Conservation (phyloP, 2,888 invertebrate genomes). For the Nymphalis urticae region DNA sequence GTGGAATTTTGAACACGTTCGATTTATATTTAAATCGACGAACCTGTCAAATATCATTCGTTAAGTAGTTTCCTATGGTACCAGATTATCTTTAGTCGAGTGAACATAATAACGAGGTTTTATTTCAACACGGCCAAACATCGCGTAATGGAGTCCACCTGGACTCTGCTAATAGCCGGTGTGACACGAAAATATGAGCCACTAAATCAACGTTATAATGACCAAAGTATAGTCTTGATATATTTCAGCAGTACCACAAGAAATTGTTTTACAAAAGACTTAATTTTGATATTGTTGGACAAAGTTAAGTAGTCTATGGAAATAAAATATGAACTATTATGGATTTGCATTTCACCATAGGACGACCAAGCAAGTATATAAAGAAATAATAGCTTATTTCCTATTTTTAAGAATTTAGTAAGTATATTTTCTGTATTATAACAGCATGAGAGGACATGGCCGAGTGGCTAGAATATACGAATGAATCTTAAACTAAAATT, state of each 20-base stretch:
- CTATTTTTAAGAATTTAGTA: too few relatives aligned
- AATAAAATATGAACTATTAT: too few relatives aligned
- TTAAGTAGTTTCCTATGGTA: not conserved
- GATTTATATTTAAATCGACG: not conserved
- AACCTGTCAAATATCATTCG: not conserved
- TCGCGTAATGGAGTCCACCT: conserved; percentile 21
- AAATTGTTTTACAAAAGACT: not conserved
- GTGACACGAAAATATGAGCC: conserved; percentile 23
- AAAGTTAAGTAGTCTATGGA: too few relatives aligned
- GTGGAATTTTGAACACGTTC: too few relatives aligned
- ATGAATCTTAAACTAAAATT: too few relatives aligned
- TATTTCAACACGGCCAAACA: conserved; percentile 18
- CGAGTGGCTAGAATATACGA: too few relatives aligned
- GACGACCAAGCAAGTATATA: too few relatives aligned
- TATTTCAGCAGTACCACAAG: conserved; percentile 2
- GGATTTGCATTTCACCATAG: too few relatives aligned
- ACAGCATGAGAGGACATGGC: too few relatives aligned
- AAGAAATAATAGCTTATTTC: too few relatives aligned
- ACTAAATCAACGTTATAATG: conserved; percentile 20
- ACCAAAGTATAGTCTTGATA: not conserved
- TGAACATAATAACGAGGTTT: conserved; percentile 5
- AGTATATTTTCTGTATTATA: too few relatives aligned
- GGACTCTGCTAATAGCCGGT: conserved; percentile 21
- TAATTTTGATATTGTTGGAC: too few relatives aligned
- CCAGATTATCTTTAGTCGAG: not conserved